A percentile compares a stretch with the other conserved stretches of the same genome.
phyloP scores from a whole-genome alignment of 1,140 invertebrate species.

The Ridgeia piscesae region DNA sequence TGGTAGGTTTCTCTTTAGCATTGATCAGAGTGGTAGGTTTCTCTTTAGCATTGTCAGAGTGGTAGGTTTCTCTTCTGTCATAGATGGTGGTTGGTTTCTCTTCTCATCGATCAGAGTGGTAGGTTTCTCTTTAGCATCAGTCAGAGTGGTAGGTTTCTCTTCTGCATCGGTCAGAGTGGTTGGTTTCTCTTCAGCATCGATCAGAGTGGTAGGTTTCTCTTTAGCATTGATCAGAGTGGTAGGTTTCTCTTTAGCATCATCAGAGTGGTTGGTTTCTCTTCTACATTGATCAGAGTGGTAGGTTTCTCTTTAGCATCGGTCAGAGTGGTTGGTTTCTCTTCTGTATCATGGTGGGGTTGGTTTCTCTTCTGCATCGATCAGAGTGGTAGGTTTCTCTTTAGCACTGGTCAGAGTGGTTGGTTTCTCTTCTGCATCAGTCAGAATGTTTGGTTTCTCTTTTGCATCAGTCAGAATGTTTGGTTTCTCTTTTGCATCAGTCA shows the following conservation, averaged over 20 bases:
- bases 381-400: neutral
- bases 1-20: neutral
- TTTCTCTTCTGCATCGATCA: conserved; percentile 7
- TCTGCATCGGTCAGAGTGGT: neutral
- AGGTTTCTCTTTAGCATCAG: neutral
- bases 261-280: neutral
- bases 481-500: too few relatives aligned
- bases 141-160: neutral
- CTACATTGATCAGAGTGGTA: neutral
- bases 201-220: neutral
- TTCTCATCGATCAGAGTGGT: neutral
- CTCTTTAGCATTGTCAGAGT: neutral
- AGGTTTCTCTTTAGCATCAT: neutral
- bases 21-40: neutral
- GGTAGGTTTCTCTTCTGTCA: neutral
- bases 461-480: too few relatives aligned
- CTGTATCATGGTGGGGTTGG: neutral
- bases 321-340: neutral
- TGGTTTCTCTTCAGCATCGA: neutral
- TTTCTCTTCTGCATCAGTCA: neutral
- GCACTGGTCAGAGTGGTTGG: too few relatives aligned
- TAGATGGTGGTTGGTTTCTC: neutral
- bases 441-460: neutral
- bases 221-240: neutral
- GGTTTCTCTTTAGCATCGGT: neutral